Evolutionary conservation across 2,113 vertebrate genomes (phyloP), one percentile per base, ranked within the genome.

Genomic region (Chitala chitala): DNA sequence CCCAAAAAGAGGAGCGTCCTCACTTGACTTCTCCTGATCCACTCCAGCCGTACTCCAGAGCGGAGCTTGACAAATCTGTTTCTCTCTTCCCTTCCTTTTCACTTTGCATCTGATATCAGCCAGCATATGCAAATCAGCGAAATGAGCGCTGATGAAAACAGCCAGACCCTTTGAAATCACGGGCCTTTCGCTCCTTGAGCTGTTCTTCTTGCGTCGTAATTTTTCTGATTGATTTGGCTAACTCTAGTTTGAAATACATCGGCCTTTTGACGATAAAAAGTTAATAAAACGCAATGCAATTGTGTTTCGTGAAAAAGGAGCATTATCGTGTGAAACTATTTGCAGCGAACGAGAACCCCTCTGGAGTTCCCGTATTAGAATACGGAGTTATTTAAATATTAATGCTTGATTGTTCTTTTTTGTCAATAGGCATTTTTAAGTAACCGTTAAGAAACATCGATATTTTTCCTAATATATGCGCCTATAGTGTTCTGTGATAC

Each of bases 261-360:
- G 24, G 40, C 48, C 63, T 59, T 72, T 72, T 56, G 38, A 56
- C 38, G 70, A 72, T 66, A 72, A 68, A 72, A 76, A 13, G 24
- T 13, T 42, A 50, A 72, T 58, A 58, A 58, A 59, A 65, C 38
- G 63, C 46, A 70, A 77, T 64, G 72, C 50, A 29, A 64, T 70
- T 77, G 72, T 55, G 26, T 44, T 55, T 12, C 46, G 33, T 53
- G 48, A 61, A 58, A 73, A 59, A 73, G 33, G 72, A 51, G 22
- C 29, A 44, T 74, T 64, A 74, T 77, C 71, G 17, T 77, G 55
- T 70, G 46, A 68, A 68, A 68, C 42, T 71, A 53, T 36, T 61
- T n/a, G n/a, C 33, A 53, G n/a, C 20, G 24, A 31, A 31, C 31
- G 61, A 40, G 54, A 29, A 8, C 13, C 22, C 20, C 54, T 59